These are phyloP conservation scores for Agonopterix arenella DNA, from an alignment of 2,888 invertebrate species.

Conservation along the genomic window DNA sequence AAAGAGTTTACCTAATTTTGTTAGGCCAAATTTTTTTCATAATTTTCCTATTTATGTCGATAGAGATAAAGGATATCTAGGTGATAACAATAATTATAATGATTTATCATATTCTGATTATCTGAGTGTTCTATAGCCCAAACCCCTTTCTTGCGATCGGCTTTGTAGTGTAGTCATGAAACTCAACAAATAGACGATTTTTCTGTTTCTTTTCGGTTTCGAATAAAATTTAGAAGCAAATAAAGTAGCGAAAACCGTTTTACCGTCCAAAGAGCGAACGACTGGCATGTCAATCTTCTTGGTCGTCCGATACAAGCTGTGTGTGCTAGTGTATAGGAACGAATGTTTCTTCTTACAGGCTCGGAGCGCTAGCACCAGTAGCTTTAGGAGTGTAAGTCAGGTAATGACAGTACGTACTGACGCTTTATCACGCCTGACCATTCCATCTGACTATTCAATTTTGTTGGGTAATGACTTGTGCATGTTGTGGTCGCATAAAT, in stretches of 20 bases:
- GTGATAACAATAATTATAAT: no score
- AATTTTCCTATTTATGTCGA: no score
- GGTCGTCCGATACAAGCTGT: constrained; percentile 51
- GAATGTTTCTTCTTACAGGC: constrained; percentile 83
- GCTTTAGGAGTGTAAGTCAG: constrained; percentile 94
- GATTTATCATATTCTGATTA: no score
- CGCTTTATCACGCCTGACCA: constrained; percentile 59
- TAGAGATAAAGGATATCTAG: no score
- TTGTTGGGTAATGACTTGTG: constrained; percentile 50
- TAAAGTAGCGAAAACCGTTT: constrained; percentile 14
- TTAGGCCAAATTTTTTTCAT: no score
- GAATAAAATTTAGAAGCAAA: no score
- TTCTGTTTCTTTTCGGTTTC: no score
- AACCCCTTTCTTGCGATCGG: no score
- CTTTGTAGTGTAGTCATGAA: no score
- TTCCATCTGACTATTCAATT: constrained; percentile 41
- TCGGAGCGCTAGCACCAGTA: constrained; percentile 92
- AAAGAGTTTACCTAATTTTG: no score
- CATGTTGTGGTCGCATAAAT: constrained; percentile 4
- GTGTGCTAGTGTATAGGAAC: constrained; percentile 75
- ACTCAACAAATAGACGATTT: no score
- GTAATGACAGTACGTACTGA: constrained; percentile 69
- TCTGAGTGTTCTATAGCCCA: no score
- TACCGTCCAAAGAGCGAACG: constrained; percentile 27
- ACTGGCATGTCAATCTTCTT: constrained; percentile 65